Evolutionary conservation across 1,140 invertebrate genomes (phyloP), one percentile per base, ranked within the genome.

Genomic region (Rhynchophorus ferrugineus): DNA sequence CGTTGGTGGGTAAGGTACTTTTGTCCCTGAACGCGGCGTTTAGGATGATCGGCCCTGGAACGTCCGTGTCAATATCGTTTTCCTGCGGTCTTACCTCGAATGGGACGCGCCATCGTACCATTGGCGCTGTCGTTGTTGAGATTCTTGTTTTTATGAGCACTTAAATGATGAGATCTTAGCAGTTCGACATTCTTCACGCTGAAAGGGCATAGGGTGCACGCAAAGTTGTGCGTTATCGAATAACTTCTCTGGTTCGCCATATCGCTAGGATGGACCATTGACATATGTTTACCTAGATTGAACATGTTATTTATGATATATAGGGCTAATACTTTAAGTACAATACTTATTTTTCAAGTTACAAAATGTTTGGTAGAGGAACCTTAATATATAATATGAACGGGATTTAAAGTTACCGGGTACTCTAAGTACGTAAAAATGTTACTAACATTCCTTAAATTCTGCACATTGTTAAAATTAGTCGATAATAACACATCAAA

Each of bases 281-380:
- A 34, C 54, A 56, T 51, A 38, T 51, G 54, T 48, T 50, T 51
- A 7, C 53, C 53, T 49, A 24, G 17, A 43, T 44, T 19, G 18
- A 44, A 29, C 8, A 24, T 6, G 33, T 41, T 11, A 21, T 21
- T 49, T 11, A 18, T 17, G 3, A 22, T 20, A 37, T 37, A 3
- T 5, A 37, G n/a, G 35, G 35, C 35, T 36, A 13, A 36, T 36
- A 36, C 16, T 3, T 36, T 13, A 36, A 13, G n/a, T 5, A 6
- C n/a, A 36, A 36, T 3, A 19, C 19, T 39, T 9, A 9, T 9
- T 39, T 39, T n/a, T n/a, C n/a, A n/a, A n/a, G n/a, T n/a, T n/a
- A n/a, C n/a, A n/a, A n/a, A n/a, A n/a, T n/a, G n/a, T n/a, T n/a
- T n/a, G n/a, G n/a, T n/a, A n/a, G n/a, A n/a, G n/a, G n/a, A n/a